These are phyloP conservation scores for Zenarchopterus dispar DNA, from an alignment of 2,797 vertebrate species.

Conservation along the genomic window DNA sequence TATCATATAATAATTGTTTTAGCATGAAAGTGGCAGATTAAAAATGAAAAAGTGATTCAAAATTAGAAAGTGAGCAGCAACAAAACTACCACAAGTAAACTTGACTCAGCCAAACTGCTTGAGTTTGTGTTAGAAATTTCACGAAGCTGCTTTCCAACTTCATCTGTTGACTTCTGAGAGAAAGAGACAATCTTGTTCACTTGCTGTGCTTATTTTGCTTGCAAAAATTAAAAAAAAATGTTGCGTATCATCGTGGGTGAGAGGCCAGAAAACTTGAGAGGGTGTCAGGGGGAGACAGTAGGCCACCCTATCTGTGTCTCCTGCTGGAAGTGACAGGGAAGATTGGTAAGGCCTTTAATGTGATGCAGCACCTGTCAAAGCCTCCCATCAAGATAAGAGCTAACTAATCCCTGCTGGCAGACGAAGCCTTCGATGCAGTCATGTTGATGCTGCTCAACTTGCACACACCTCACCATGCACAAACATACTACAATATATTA, in stretches of 20 bases:
- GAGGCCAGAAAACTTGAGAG: constrained; percentile 18
- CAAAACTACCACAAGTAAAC: too few species aligned
- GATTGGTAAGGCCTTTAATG: constrained; percentile 84
- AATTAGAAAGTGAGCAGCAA: too few species aligned
- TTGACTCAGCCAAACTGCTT: too few species aligned
- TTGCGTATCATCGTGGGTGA: constrained; percentile 37
- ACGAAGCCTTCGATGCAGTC: constrained; percentile 9
- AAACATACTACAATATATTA: not conserved
- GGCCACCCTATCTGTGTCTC: constrained; percentile 55
- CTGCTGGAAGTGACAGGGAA: constrained; percentile 76
- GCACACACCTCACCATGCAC: constrained; percentile 27
- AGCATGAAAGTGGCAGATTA: too few species aligned
- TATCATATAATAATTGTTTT: too few species aligned
- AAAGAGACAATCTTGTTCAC: constrained; percentile 7
- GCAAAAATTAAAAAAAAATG: constrained; percentile 47
- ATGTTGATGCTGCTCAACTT: constrained; percentile 10
- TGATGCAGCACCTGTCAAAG: constrained; percentile 81
- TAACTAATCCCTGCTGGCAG: constrained; percentile 48
- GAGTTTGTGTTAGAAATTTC: too few species aligned
- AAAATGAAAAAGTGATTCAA: too few species aligned
- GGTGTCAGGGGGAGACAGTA: not conserved
- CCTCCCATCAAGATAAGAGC: constrained; percentile 76
- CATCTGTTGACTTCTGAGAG: not conserved
- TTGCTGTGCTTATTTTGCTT: constrained; percentile 43
- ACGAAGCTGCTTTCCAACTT: not conserved